phyloP scores from a whole-genome alignment of 92 coral and sea anemone species.

The Scolanthus callimorphus region DNA sequence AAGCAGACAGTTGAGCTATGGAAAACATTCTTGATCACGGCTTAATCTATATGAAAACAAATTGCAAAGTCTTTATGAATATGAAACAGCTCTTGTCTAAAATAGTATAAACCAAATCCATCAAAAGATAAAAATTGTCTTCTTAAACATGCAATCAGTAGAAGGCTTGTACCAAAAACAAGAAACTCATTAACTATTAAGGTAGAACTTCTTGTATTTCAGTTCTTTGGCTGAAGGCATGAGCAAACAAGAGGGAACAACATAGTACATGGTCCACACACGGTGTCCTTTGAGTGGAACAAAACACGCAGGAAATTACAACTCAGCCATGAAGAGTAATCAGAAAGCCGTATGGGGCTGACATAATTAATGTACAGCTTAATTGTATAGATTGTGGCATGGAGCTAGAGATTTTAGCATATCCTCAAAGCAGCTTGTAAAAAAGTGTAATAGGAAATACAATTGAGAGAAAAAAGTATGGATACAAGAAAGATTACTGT shows the following conservation, averaged over 20 bases:
- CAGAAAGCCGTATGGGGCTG: neutral
- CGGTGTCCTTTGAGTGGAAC: no score
- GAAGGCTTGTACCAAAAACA: neutral
- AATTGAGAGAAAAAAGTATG: no score
- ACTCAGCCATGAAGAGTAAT: neutral
- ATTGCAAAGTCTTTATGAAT: constrained; percentile 8
- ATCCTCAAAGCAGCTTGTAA: neutral
- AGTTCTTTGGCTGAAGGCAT: no score
- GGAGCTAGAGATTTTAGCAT: neutral
- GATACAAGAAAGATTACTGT: no score
- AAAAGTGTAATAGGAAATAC: no score
- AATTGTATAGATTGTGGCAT: neutral
- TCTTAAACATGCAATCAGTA: neutral
- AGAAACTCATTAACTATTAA: neutral
- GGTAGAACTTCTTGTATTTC: no score
- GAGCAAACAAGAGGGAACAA: no score
- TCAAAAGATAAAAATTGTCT: neutral
- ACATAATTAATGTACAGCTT: neutral
- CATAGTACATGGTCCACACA: no score
- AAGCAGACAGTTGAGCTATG: constrained; percentile 1
- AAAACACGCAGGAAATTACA: neutral
- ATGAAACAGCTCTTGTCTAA: constrained; percentile 11
- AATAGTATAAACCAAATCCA: neutral
- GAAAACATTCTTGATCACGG: constrained; percentile 4
- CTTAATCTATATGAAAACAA: constrained; percentile 3